A percentile compares a stretch with the other conserved stretches of the same genome.
These are phyloP conservation scores for Ophiothrix spiculata DNA, from an alignment of 35 echinoderm and acorn worm species.

Conservation along the genomic window DNA sequence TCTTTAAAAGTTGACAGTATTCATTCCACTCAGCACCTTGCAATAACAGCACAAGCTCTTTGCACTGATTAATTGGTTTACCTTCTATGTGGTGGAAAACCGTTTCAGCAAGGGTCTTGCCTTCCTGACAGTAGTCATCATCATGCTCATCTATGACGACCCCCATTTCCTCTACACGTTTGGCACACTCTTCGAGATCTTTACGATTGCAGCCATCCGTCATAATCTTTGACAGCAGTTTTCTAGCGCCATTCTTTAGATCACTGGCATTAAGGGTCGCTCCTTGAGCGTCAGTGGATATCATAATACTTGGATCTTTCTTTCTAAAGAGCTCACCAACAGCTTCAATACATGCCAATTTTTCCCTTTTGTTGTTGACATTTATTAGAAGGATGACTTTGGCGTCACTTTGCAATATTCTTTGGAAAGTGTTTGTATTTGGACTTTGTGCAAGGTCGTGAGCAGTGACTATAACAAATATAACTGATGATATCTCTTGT, in stretches of 20 bases:
- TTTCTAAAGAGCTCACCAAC: background rate
- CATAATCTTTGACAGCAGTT: background rate
- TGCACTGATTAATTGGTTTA: conserved; percentile 5
- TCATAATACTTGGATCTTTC: background rate
- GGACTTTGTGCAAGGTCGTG: conserved; percentile 6
- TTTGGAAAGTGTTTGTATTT: background rate
- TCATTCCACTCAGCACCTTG: conserved; percentile 28
- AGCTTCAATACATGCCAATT: conserved; percentile 28
- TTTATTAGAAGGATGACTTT: conserved; percentile 17
- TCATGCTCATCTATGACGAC: conserved; percentile 26
- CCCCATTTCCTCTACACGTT: background rate
- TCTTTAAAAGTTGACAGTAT: conserved; percentile 20
- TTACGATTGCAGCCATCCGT: background rate
- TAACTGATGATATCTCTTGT: conserved; percentile 23
- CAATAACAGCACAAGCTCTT: background rate
- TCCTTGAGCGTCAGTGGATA: background rate
- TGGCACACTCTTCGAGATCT: background rate
- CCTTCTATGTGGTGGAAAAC: conserved; percentile 5
- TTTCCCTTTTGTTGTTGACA: background rate
- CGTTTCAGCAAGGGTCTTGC: conserved; percentile 8
- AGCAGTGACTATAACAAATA: conserved; percentile 9
- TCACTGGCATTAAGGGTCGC: conserved; percentile 19
- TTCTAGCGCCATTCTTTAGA: background rate
- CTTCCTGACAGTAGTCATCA: background rate
- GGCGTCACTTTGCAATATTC: background rate